A percentile compares a stretch with the other conserved stretches of the same genome.
phyloP scores from a whole-genome alignment of 2,797 vertebrate genomes.

The Esox lucius region DNA sequence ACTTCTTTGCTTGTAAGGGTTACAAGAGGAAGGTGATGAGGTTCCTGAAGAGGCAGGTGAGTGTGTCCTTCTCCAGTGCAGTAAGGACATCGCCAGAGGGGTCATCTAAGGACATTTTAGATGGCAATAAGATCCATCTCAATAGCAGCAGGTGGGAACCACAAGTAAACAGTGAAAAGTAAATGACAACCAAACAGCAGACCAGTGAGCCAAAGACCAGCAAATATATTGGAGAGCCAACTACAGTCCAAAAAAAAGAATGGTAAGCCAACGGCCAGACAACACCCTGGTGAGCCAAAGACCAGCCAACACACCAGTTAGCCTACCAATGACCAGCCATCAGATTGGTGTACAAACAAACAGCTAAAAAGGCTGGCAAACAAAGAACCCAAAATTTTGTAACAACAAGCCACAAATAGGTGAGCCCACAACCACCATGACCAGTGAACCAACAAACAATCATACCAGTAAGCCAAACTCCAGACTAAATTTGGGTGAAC shows the following conservation, averaged over 20 bases:
- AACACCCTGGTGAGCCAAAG: background rate
- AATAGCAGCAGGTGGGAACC: slow-evolving; percentile 36
- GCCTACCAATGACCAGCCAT: no score
- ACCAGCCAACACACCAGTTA: background rate
- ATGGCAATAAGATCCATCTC: slow-evolving; percentile 68
- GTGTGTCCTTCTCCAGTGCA: slow-evolving; percentile 87
- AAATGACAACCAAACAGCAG: slow-evolving; percentile 28
- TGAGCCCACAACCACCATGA: no score
- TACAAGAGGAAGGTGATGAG: slow-evolving; percentile 92
- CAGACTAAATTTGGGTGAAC: background rate
- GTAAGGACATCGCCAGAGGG: slow-evolving; percentile 85
- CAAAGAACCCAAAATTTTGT: background rate
- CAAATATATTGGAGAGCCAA: background rate
- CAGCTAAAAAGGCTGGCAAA: background rate
- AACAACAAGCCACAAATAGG: no score
- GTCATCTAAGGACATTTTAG: slow-evolving; percentile 80
- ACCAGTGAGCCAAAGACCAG: slow-evolving; percentile 2
- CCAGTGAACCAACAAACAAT: no score
- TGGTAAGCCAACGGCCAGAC: background rate
- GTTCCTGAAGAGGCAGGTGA: slow-evolving; percentile 85
- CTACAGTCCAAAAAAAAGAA: background rate
- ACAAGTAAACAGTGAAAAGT: slow-evolving; percentile 27
- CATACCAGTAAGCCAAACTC: no score
- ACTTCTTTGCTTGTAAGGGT: slow-evolving; percentile 97
- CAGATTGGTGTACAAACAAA: background rate